Evolutionary conservation across 2,888 invertebrate species (phyloP).

Genomic region (Scelioninae gen. 1): DNA sequence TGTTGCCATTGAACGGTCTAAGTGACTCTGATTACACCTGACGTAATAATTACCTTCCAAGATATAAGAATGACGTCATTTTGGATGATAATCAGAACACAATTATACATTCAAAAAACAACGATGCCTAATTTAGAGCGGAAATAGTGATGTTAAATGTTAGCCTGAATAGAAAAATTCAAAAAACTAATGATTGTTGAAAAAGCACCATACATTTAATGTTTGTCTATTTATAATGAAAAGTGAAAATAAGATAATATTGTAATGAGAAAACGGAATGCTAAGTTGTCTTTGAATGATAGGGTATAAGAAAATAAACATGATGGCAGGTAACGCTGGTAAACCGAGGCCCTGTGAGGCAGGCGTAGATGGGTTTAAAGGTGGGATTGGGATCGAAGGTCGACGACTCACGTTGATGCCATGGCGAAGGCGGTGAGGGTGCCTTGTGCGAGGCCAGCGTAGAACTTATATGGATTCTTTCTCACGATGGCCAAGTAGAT

Average conservation of each 20-base stretch:
- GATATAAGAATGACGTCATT: conserved; percentile 26
- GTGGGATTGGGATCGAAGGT: conserved; percentile 80
- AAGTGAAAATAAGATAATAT: neutral
- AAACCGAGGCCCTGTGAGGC: conserved; percentile 81
- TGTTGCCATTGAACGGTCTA: conserved; percentile 47
- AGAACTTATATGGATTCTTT: conserved; percentile 94
- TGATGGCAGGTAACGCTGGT: conserved; percentile 64
- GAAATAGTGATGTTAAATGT: conserved; percentile 48
- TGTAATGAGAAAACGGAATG: conserved; percentile 14
- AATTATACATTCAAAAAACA: conserved; percentile 56
- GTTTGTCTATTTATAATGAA: neutral
- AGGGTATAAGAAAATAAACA: conserved; percentile 3
- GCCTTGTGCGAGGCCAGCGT: conserved; percentile 92
- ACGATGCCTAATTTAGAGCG: conserved; percentile 26
- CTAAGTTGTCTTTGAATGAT: neutral
- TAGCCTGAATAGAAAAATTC: conserved; percentile 31
- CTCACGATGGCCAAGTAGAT: conserved; percentile 92
- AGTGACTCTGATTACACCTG: conserved; percentile 43
- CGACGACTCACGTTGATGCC: conserved; percentile 92
- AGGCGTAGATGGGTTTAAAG: conserved; percentile 79
- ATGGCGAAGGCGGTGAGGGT: conserved; percentile 95
- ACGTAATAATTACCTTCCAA: conserved; percentile 25
- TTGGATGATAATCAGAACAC: conserved; percentile 40
- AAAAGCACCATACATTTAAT: conserved; percentile 15
- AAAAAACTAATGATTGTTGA: conserved; percentile 18